Evolutionary conservation across 2,888 invertebrate genomes (phyloP).

Genomic region (Sylvicola cinctus): DNA sequence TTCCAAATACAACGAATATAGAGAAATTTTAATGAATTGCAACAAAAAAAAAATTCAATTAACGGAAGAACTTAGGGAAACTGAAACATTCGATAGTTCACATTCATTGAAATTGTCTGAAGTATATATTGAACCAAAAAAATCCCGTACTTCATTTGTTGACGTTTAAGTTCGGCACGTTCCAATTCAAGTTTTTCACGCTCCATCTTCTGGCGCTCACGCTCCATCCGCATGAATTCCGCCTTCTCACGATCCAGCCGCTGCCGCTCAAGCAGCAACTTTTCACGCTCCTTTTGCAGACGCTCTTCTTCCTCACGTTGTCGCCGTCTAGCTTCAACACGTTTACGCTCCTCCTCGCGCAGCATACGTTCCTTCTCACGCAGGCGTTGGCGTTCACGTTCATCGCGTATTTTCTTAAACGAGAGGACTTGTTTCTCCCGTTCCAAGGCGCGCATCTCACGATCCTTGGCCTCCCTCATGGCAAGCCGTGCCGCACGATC

Average conservation of each 20-base stretch:
- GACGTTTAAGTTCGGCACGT: constrained; percentile 62
- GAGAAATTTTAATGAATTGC: no score
- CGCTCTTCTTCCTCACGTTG: constrained; percentile 71
- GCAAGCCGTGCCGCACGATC: constrained; percentile 18
- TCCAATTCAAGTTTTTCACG: constrained; percentile 58
- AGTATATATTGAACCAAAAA: no score
- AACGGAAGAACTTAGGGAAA: no score
- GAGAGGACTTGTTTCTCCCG: constrained; percentile 44
- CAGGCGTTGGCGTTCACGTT: constrained; percentile 56
- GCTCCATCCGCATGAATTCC: constrained; percentile 60
- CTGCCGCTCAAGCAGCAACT: constrained; percentile 63
- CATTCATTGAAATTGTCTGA: no score
- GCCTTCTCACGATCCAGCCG: constrained; percentile 75
- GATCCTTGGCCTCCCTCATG: constrained; percentile 15
- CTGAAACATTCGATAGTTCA: no score
- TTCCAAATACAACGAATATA: not conserved
- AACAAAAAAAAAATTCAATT: no score
- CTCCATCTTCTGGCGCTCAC: constrained; percentile 62
- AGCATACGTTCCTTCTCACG: constrained; percentile 66
- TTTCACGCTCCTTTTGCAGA: constrained; percentile 60
- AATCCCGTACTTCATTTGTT: constrained; percentile 41
- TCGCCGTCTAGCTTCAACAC: constrained; percentile 59
- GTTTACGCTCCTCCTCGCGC: constrained; percentile 54
- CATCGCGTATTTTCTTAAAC: constrained; percentile 60
- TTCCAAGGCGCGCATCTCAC: constrained; percentile 27